These are phyloP conservation scores for Polymixis flavicincta DNA, from an alignment of 2,888 invertebrate species.

Conservation along the genomic window DNA sequence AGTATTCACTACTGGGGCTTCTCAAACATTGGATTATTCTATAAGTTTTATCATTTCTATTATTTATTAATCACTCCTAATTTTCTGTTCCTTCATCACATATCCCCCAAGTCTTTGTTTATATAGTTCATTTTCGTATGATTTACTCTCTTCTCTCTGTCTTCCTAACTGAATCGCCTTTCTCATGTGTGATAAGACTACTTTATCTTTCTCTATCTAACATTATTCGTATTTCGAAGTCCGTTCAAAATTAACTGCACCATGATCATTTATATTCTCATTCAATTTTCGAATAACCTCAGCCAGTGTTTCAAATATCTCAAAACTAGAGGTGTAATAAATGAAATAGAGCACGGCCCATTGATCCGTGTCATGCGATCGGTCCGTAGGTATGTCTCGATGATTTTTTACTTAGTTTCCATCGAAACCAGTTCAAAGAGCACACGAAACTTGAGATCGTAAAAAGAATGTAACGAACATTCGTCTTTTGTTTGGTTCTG, in stretches of 20 bases:
- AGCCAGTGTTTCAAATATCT: constrained; percentile 53
- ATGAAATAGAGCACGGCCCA: constrained; percentile 79
- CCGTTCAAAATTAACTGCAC: not conserved
- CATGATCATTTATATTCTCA: not conserved
- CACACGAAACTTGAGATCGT: constrained; percentile 81
- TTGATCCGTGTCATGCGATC: constrained; percentile 82
- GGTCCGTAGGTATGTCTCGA: constrained; percentile 75
- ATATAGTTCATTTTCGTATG: not conserved
- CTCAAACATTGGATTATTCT: not conserved
- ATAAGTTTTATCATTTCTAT: no score
- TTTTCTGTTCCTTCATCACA: not conserved
- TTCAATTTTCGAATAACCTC: constrained; percentile 45
- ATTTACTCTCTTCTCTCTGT: not conserved
- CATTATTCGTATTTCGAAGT: not conserved
- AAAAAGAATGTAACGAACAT: constrained; percentile 71
- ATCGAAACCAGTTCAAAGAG: constrained; percentile 87
- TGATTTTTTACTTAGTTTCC: constrained; percentile 81
- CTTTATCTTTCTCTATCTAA: not conserved
- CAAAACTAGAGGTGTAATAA: constrained; percentile 72
- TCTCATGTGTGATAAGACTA: no score
- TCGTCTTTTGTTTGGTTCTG: constrained; percentile 63
- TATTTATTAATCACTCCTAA: not conserved
- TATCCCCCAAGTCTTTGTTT: not conserved
- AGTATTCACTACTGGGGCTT: not conserved
- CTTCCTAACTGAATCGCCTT: not conserved